These are phyloP conservation scores for Amphipoea oculea DNA, from an alignment of 2,888 invertebrate genomes.

Conservation along the genomic window DNA sequence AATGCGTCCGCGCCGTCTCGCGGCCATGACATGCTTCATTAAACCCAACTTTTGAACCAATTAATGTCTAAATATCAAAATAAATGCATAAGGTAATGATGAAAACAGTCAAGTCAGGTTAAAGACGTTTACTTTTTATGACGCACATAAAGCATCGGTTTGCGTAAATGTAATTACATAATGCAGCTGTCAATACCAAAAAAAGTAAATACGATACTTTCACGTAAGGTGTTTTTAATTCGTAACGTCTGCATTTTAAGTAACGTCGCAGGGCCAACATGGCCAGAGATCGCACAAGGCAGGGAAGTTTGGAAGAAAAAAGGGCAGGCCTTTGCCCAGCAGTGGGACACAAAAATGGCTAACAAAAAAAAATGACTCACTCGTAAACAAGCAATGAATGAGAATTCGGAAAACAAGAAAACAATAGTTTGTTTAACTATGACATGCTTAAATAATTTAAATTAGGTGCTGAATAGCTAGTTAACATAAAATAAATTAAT, in stretches of 20 bases:
- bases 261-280: not conserved
- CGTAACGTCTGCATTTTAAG: conserved; percentile 22
- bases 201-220: conserved; percentile 23
- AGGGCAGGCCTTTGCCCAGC: too few relatives aligned
- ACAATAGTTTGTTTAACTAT: conserved; percentile 60
- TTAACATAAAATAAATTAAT: conserved; percentile 64
- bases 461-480: conserved; percentile 46
- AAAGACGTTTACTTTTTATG: conserved; percentile 32
- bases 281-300: too few relatives aligned
- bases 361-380: conserved; percentile 40
- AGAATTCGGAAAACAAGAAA: conserved; percentile 57
- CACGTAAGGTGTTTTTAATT: conserved; percentile 37
- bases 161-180: conserved; percentile 40
- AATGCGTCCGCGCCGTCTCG: conserved; percentile 70
- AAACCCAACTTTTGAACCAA: conserved; percentile 41
- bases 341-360: too few relatives aligned
- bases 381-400: conserved; percentile 44
- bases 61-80: conserved; percentile 33
- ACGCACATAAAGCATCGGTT: conserved; percentile 39
- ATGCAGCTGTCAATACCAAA: conserved; percentile 33
- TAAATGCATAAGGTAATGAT: conserved; percentile 7
- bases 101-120: conserved; percentile 28
- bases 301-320: too few relatives aligned
- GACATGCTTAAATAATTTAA: conserved; percentile 50
- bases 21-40: conserved; percentile 75